A percentile compares a stretch with the other conserved stretches of the same genome.
phyloP scores from a whole-genome alignment of 2,797 vertebrate species.

The Characodon lateralis region DNA sequence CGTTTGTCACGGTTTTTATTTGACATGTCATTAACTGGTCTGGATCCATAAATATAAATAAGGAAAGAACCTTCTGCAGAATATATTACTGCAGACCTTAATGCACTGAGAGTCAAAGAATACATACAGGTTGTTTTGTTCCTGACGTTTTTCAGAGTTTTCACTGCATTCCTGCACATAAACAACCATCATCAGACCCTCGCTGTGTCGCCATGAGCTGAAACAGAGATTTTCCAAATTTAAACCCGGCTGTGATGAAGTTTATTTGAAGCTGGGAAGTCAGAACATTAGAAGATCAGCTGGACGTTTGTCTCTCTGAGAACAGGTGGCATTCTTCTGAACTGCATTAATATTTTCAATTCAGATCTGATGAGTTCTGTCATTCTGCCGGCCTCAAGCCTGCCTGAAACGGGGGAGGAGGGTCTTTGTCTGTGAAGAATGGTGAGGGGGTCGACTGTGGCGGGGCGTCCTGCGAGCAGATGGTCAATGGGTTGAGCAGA shows the following conservation, averaged over 20 bases:
- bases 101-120: not conserved
- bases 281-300: not conserved
- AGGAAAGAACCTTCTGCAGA: not conserved
- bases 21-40: not conserved
- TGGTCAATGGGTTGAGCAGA: constrained; percentile 63
- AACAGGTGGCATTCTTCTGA: constrained; percentile 67
- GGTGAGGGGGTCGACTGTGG: constrained; percentile 45
- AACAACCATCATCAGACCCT: not conserved
- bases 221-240: not conserved
- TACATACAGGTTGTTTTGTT: not conserved
- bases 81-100: too few species aligned
- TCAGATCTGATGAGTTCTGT: constrained; percentile 52
- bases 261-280: not conserved
- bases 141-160: not conserved
- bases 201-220: not conserved
- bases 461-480: constrained; percentile 62
- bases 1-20: not conserved
- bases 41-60: not conserved
- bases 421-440: constrained; percentile 61
- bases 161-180: not conserved
- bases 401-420: not conserved
- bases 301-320: not conserved
- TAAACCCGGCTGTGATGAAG: not conserved
- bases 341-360: constrained; percentile 44
- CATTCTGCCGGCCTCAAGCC: constrained; percentile 32